Base-by-base conservation (phyloP, 2,113 vertebrate genomes). In the Psittacula cyanocephala region DNA sequence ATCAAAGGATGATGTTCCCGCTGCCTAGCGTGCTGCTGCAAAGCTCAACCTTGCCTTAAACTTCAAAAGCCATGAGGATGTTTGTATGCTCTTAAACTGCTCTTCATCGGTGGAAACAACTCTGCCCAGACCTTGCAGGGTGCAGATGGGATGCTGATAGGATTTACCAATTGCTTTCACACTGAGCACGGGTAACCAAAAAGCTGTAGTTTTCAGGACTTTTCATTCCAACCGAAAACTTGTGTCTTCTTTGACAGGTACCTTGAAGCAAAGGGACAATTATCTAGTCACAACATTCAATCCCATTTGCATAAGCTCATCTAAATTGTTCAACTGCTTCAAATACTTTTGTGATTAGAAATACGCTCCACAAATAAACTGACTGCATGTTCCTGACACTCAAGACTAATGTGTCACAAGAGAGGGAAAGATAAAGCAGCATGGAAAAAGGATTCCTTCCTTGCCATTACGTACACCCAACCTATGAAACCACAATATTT, bases 241-340 rank as follows among this genome's bases (percentile, higher is more conserved):
- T 10, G 37, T 81, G 81, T 92, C 52, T 69, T 83, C 83, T 95
- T 87, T 97, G 93, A 96, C n/a, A 11, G 28, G 4, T 72, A 87
- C 92, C 83, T 95, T 35, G 91, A 86, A 91, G 93, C 88, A 96
- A 96, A 92, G 95, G 92, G 77, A 91, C 92, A 88, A 95, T 96
- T 95, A 96, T 89, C 93, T 96, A 95, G 86, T 96, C 96, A 96
- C 88, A 96, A 93, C 88, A 92, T 18, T 91, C 93, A 77, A 79
- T 93, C 37, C 93, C 63, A 9, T 91, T 92, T 82, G 89, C 16
- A 16, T 94, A 88, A 95, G 77, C 67, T 89, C 88, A 82, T 84
- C 75, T 82, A 35, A 93, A 93, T 87, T 69, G 77, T 93, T 96
- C 83, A 37, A 13, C 80, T 81, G 88, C 93, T 72, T 84, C 93